These are phyloP conservation scores for Patiria pectinifera DNA, from an alignment of 53 echinoderm and acorn worm genomes.

Conservation along the genomic window DNA sequence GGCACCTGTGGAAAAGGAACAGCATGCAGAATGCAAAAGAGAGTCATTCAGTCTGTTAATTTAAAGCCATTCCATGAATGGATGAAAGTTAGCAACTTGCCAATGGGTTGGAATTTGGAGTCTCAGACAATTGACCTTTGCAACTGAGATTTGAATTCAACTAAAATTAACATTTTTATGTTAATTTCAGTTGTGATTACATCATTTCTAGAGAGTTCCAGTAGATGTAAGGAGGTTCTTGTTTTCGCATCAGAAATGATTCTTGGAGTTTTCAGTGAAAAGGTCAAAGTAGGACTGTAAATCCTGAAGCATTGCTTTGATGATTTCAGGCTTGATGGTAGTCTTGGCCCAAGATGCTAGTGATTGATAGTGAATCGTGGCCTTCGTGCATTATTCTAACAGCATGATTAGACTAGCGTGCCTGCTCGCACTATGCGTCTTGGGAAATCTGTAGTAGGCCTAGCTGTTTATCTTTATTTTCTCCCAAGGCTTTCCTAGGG, in stretches of 20 bases:
- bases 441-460: too few relatives aligned
- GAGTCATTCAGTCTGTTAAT: constrained; percentile 9
- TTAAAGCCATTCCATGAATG: constrained; percentile 39
- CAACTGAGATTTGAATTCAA: neutral
- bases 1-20: constrained; percentile 73
- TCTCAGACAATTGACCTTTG: neutral
- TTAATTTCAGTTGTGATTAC: too few relatives aligned
- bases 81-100: constrained; percentile 17
- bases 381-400: too few relatives aligned
- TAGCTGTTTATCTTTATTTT: too few relatives aligned
- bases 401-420: too few relatives aligned
- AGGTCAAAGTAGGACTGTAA: neutral
- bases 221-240: too few relatives aligned
- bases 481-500: too few relatives aligned
- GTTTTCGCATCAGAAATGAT: too few relatives aligned
- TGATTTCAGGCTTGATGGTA: neutral
- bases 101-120: neutral
- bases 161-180: too few relatives aligned
- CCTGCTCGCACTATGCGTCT: too few relatives aligned
- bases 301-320: neutral
- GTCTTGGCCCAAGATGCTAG: neutral
- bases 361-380: too few relatives aligned
- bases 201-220: too few relatives aligned
- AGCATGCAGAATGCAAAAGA: constrained; percentile 70
- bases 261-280: neutral